Evolutionary conservation across 2,888 invertebrate genomes (phyloP).

Genomic region (Magallana nippona): DNA sequence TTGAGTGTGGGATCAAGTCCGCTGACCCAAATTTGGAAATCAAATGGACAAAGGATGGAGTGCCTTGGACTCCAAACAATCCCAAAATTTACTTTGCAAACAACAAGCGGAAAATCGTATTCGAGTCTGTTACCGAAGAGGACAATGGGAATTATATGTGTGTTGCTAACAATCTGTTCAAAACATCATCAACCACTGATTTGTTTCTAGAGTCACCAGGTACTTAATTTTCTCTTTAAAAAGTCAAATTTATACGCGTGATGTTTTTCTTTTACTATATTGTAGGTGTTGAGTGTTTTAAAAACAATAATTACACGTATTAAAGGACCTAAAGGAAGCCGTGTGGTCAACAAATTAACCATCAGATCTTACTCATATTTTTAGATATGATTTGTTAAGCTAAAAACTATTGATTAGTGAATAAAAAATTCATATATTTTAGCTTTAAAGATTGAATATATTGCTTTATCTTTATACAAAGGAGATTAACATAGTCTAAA

Average conservation of each 20-base stretch:
- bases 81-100: conserved; percentile 12
- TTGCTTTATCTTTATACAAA: too few relatives aligned
- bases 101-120: conserved; percentile 1
- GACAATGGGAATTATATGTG: conserved; percentile 20
- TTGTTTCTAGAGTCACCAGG: background rate
- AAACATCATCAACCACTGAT: background rate
- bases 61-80: conserved; percentile 3
- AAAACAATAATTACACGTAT: too few relatives aligned
- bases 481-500: too few relatives aligned
- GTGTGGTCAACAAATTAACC: too few relatives aligned
- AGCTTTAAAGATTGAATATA: too few relatives aligned
- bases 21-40: conserved; percentile 19
- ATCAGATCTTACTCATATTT: too few relatives aligned
- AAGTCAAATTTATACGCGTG: too few relatives aligned
- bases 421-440: too few relatives aligned
- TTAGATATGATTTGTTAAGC: too few relatives aligned
- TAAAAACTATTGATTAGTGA: too few relatives aligned
- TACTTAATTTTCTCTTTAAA: background rate
- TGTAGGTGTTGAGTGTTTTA: too few relatives aligned
- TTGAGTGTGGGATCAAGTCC: conserved; percentile 13
- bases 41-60: conserved; percentile 4
- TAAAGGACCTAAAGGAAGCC: too few relatives aligned
- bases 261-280: background rate
- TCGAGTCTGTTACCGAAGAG: background rate
- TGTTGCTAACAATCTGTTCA: conserved; percentile 18